Evolutionary conservation across 37 sponge, comb jelly and placozoan species (phyloP), one percentile per base, ranked within the genome.

Genomic region (Agelas oroides): DNA sequence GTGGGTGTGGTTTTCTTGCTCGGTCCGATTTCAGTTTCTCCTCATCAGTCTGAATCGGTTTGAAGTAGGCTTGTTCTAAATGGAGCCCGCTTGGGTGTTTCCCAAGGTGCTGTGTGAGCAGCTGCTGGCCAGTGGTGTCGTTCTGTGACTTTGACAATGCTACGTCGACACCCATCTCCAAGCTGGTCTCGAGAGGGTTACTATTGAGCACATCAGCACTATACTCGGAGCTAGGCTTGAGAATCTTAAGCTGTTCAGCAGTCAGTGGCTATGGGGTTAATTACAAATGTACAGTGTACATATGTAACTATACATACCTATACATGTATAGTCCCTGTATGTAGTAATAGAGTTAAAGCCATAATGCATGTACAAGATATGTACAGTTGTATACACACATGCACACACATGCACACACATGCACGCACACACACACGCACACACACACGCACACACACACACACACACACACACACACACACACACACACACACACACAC

Each of bases 1-100:
- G 13, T 35, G 24, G 59, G 37, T 21, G 24, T n/a, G 73, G 11
- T 8, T 57, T 2, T 27, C 5, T 11, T 12, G 5, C 34, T 3
- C 21, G 13, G 19, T n/a, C 54, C 32, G 46, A 14, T 63, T 40
- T 54, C n/a, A 64, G 66, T 35, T 85, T 85, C 59, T 77, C 85
- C 37, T 85, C 85, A 55, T 85, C 85, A 0, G 85, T 76, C 6
- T 37, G 12, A 69, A 76, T 76, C 17, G 85, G 85, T 76, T 55
- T 66, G 53, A 85, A 85, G 59, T 41, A 73, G 28, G 83, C 72
- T 14, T 66, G 13, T 23, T 65, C 63, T 35, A 28, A 0, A 31
- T 65, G 80, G 24, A 67, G 46, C 17, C 21, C 54, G 8, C 38
- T 62, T 36, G 79, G 61, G 31, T 13, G n/a, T 54, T 67, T 72